Evolutionary conservation across 2,797 vertebrate species (phyloP).

Genomic region (Phoeniculus purpureus): DNA sequence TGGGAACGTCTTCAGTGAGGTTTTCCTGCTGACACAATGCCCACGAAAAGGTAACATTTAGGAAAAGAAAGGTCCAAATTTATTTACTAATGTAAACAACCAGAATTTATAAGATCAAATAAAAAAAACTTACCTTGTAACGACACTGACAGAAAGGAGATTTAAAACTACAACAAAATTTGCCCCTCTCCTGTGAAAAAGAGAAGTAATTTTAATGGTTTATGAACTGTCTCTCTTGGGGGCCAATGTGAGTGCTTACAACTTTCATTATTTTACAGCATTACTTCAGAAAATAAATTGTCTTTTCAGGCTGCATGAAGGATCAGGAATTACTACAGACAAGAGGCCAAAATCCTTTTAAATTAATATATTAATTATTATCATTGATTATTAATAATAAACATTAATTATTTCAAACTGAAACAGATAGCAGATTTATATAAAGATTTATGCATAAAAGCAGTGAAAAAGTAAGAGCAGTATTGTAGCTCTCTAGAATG

Average conservation of each 20-base stretch:
- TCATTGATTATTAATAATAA: too few species aligned
- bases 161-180: neutral
- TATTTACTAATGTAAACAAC: neutral
- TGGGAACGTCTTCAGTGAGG: slow-evolving; percentile 83
- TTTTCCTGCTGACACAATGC: slow-evolving; percentile 84
- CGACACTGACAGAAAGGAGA: neutral
- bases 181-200: neutral
- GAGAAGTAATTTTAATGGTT: neutral
- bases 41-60: slow-evolving; percentile 82
- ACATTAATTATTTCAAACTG: neutral
- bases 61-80: neutral
- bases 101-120: neutral
- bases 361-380: too few species aligned
- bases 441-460: neutral
- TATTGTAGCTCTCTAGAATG: neutral
- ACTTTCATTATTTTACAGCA: neutral
- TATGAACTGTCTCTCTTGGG: neutral
- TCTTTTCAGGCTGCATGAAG: neutral
- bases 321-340: neutral
- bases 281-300: neutral
- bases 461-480: neutral
- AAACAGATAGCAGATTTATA: neutral
- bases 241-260: neutral
- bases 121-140: neutral
- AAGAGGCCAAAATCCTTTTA: neutral